Base-by-base conservation (phyloP, 2,797 vertebrate genomes). In the Acropternis orthonyx region DNA sequence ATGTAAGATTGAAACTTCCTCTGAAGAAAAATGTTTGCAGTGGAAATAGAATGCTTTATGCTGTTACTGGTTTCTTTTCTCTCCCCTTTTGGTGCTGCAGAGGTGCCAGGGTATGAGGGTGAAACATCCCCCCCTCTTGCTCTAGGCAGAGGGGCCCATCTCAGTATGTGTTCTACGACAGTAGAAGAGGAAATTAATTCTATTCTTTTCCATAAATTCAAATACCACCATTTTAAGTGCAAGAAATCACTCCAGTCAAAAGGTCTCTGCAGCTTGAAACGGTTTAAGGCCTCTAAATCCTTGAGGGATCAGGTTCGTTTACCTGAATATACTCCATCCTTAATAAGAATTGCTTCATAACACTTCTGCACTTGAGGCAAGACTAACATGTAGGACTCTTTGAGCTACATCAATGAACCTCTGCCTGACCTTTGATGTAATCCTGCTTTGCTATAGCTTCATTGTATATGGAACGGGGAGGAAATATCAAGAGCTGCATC, bases 401-500 rank as follows among this genome's bases (percentile, higher is more conserved):
- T n/a, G 43, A 46, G 69, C 74, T 77, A 27, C 51, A 84, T 81
- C 88, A 77, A 0, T 86, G 95, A 86, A 52, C 79, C 75, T 48
- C 19, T 82, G 44, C 36, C 49, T 93, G 92, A 82, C 91, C 89
- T 95, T 88, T 88, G 88, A 55, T 65, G 65, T 54, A 66, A 89
- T 91, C 75, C 83, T 66, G 61, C 81, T 59, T 71, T 79, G 89
- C 87, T 92, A 39, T n/a, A 37, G 55, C 81, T 95, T 92, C 81
- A 80, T 87, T 91, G 75, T 82, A 27, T 87, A 74, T 85, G 78
- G 78, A 94, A 76, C 0, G 0, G 67, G 71, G 46, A n/a, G 7
- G 49, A 87, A 84, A 87, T 73, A 93, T 15, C 58, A 72, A 90
- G 74, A 68, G 74, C 92, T 84, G 80, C 83, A 77, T 96, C 87